Base-by-base conservation (phyloP, 2,113 vertebrate species). In the Corapipo altera region DNA sequence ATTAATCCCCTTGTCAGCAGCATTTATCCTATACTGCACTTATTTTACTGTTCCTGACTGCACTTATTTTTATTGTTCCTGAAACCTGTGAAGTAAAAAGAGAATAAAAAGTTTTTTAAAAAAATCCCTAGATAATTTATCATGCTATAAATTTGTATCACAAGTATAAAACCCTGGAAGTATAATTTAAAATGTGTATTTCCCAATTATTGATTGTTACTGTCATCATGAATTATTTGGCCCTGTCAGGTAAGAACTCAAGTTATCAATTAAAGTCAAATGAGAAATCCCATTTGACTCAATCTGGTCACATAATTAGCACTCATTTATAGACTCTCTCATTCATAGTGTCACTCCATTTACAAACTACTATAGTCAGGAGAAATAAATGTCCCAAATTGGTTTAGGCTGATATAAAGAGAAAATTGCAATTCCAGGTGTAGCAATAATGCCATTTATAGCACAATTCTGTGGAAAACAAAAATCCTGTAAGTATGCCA, bases 231-330 rank as follows among this genome's bases (percentile, higher is more conserved):
- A 74, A 81, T 85, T 58, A 90, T 49, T 74, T 75, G 43, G 10
- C 26, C 9, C 39, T 92, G 61, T 58, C 54, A 91, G n/a, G 51
- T 74, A 66, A 79, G 30, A 65, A 88, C 13, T 76, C 39, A 86
- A 81, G 6, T 61, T 54, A 67, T 74, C 85, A 82, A 74, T 81
- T 76, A 87, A 77, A 78, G 16, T 21, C 49, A 88, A 95, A 95
- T 43, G 54, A 85, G 73, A 93, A 71, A 70, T 85, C 59, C 62
- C 23, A 35, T 76, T 85, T 9, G 9, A 69, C 35, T 91, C 59
- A 35, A 20, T 62, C 70, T 92, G 59, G 66, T 62, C 72, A 74
- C 41, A n/a, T 77, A 95, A 91, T 95, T 87, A 95, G 58, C 32
- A 69, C 30, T 66, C 55, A 43, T 91, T 96, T 89, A 92, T 46